These are phyloP conservation scores for Eumaeus atala DNA, from an alignment of 1,140 invertebrate species.

Conservation along the genomic window DNA sequence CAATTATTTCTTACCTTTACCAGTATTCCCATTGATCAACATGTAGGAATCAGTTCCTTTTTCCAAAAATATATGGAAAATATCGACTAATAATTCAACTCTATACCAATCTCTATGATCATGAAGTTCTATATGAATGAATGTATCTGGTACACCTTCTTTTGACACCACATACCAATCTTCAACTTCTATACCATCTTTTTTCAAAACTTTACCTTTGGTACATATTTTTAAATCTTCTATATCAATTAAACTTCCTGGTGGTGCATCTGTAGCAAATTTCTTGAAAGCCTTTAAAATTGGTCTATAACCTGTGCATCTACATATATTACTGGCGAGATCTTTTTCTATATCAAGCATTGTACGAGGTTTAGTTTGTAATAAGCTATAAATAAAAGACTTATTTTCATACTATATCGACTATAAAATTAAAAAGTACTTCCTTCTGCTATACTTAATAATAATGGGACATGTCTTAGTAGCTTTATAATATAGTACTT, in stretches of 20 bases:
- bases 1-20: slow-evolving; percentile 51
- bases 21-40: slow-evolving; percentile 75
- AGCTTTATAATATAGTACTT: too few species aligned
- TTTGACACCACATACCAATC: slow-evolving; percentile 45
- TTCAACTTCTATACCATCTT: neutral
- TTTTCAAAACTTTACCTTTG: neutral
- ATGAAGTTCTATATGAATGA: slow-evolving; percentile 35
- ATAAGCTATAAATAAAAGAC: slow-evolving; percentile 35
- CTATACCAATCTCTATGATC: slow-evolving; percentile 46
- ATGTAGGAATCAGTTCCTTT: slow-evolving; percentile 56
- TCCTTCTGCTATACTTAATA: too few species aligned
- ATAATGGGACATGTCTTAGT: too few species aligned
- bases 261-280: slow-evolving; percentile 61
- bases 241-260: slow-evolving; percentile 32
- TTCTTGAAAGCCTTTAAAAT: slow-evolving; percentile 86
- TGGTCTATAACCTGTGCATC: slow-evolving; percentile 87
- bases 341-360: slow-evolving; percentile 80
- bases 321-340: slow-evolving; percentile 83
- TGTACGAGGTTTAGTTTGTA: slow-evolving; percentile 63
- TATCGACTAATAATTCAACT: slow-evolving; percentile 31
- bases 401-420: too few species aligned
- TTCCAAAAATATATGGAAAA: slow-evolving; percentile 37
- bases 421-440: too few species aligned
- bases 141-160: slow-evolving; percentile 31
- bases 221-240: slow-evolving; percentile 49